Conservation (phyloP, 2,113 vertebrate species). For the Heterochromis multidens region DNA sequence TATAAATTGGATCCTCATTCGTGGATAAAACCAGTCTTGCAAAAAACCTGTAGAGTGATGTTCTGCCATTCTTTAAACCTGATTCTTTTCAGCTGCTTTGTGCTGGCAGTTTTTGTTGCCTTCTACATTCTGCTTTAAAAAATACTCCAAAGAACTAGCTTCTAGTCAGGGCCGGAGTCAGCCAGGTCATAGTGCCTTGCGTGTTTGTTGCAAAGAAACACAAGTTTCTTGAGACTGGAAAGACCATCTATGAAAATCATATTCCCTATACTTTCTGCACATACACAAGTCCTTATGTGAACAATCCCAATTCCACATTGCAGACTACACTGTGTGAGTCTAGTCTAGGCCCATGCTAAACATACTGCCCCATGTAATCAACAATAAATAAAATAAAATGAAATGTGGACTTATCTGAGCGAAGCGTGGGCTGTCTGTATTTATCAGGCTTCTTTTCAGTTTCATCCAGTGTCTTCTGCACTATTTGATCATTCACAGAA, state of each 20-base stretch:
- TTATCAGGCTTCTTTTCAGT: background rate
- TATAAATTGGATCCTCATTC: background rate
- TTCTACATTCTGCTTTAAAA: background rate
- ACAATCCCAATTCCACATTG: background rate
- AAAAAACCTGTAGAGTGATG: background rate
- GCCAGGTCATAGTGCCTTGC: background rate
- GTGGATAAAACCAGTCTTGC: accelerated
- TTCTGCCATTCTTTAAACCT: background rate
- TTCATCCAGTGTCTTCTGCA: background rate
- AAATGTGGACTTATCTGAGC: background rate
- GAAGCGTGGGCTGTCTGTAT: background rate
- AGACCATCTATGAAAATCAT: background rate
- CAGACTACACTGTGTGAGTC: background rate
- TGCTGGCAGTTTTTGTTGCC: background rate
- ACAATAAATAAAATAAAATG: background rate
- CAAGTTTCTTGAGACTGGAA: background rate
- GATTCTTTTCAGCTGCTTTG: background rate
- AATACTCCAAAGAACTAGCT: background rate
- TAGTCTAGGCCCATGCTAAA: too few relatives aligned
- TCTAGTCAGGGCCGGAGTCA: background rate
- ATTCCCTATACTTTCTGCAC: background rate
- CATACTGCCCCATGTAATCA: background rate
- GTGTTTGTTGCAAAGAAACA: background rate
- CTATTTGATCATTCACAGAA: background rate
- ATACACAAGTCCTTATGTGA: background rate